Percentiles rank a stretch among this genome's conserved stretches.
Evolutionary conservation across 2,113 vertebrate genomes (phyloP).

Genomic region (Neoarius graeffei): DNA sequence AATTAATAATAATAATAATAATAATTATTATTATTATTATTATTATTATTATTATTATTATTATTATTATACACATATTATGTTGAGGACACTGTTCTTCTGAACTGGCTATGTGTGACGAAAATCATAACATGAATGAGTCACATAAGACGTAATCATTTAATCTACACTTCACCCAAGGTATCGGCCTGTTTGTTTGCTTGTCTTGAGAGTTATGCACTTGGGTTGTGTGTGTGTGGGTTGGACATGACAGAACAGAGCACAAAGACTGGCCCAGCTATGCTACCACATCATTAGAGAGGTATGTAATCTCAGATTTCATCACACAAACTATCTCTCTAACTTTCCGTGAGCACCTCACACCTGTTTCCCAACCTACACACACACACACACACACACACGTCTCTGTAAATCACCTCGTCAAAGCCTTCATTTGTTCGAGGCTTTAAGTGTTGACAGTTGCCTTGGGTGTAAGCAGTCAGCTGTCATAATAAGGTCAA

Average conservation of each 20-base stretch:
- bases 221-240: constrained; percentile 8
- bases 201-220: not conserved
- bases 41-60: too few relatives aligned
- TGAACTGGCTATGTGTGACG: not conserved
- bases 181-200: constrained; percentile 4
- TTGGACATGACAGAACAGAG: constrained; percentile 48
- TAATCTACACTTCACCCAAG: not conserved
- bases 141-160: not conserved
- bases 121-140: not conserved
- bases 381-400: constrained; percentile 21
- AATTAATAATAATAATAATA: too few relatives aligned
- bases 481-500: constrained; percentile 80
- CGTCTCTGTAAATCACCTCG: constrained; percentile 72
- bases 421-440: constrained; percentile 78
- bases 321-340: constrained; percentile 59
- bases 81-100: not conserved
- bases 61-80: not conserved
- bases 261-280: constrained; percentile 18
- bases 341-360: constrained; percentile 45
- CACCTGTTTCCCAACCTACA: constrained; percentile 57
- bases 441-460: constrained; percentile 68
- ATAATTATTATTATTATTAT: too few relatives aligned
- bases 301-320: constrained; percentile 57
- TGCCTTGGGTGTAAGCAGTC: constrained; percentile 75
- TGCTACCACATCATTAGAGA: constrained; percentile 57